Base-by-base conservation (phyloP, 2,797 vertebrate genomes). In the Tenualosa thibaudeaui region DNA sequence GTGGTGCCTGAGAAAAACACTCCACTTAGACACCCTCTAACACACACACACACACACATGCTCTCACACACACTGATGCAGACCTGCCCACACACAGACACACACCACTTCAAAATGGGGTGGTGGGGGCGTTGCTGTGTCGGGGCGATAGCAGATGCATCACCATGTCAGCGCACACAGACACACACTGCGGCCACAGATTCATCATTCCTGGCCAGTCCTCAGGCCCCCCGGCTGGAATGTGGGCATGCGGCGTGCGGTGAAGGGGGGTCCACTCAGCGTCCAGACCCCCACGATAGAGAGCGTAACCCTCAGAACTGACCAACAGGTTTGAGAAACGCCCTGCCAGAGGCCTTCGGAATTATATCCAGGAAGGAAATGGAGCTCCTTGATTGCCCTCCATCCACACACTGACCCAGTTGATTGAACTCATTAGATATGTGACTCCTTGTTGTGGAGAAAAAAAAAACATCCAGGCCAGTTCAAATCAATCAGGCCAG, bases 141-240 rank as follows among this genome's bases (percentile, higher is more conserved):
- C 12, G 62, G 62, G 62, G 92, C 92, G 91, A 91, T 88, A 92
- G 90, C 91, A 96, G 93, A 96, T 96, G 94, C 91, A 95, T 96
- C 95, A 96, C 94, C 58, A 89, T 96, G 95, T 96, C 95, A 95
- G 94, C 93, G 78, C 90, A 91, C 93, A 92, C 94, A 95, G 94
- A 95, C 93, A 71, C 65, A 71, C 65, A 37, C 94, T 92, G 94
- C 93, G 93, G 94, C 94, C 94, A 96, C 90, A 95, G 94, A 96
- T 96, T 95, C 93, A 96, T 96, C 95, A 95, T 95, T 89, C 89
- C 92, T 91, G 87, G 91, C 85, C 86, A 92, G 87, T 95, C 94
- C 95, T 93, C 92, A 93, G 94, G 94, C 94, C 62, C 91, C 91
- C 93, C 90, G 92, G 93, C 93, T 92, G 3, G 91, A 90, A 90